Evolutionary conservation across 2,888 invertebrate genomes (phyloP).

Genomic region (Dione juno): DNA sequence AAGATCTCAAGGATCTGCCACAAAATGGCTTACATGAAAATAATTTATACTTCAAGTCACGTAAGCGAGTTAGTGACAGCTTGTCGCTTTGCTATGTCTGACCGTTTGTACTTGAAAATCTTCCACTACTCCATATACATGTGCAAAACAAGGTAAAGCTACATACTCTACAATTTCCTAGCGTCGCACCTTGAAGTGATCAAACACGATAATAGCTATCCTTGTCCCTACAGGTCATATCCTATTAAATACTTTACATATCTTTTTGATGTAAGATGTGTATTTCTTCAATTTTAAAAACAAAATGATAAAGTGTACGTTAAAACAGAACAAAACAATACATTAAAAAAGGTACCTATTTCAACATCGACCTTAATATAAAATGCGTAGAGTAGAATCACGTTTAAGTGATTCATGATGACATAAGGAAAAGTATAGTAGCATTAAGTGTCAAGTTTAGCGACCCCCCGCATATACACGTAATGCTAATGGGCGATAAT

Average conservation of each 20-base stretch:
- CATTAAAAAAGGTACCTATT: conserved; percentile 9
- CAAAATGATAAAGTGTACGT: neutral
- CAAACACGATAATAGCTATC: conserved; percentile 19
- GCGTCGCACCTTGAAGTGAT: conserved; percentile 29
- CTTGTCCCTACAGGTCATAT: conserved; percentile 17
- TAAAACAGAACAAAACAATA: conserved; percentile 1
- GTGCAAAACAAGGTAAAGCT: conserved; percentile 56
- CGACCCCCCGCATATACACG: conserved; percentile 76
- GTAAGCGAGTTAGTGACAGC: conserved; percentile 65
- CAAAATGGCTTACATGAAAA: conserved; percentile 58
- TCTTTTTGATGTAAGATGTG: neutral
- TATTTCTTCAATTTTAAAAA: neutral
- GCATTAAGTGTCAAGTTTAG: conserved; percentile 56
- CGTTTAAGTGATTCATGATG: conserved; percentile 45
- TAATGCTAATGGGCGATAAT: conserved; percentile 71
- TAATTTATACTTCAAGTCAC: conserved; percentile 67
- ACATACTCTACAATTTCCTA: conserved; percentile 32
- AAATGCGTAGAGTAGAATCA: conserved; percentile 22
- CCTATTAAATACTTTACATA: neutral
- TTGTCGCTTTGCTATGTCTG: conserved; percentile 54
- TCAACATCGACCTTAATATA: conserved; percentile 31
- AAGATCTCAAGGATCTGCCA: conserved; percentile 56
- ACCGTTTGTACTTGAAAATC: conserved; percentile 61
- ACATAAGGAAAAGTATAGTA: conserved; percentile 49
- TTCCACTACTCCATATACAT: conserved; percentile 52